Percentiles rank a stretch among this genome's conserved stretches.
Conservation (phyloP, 1,140 invertebrate species). For the Onthophagus taurus region DNA sequence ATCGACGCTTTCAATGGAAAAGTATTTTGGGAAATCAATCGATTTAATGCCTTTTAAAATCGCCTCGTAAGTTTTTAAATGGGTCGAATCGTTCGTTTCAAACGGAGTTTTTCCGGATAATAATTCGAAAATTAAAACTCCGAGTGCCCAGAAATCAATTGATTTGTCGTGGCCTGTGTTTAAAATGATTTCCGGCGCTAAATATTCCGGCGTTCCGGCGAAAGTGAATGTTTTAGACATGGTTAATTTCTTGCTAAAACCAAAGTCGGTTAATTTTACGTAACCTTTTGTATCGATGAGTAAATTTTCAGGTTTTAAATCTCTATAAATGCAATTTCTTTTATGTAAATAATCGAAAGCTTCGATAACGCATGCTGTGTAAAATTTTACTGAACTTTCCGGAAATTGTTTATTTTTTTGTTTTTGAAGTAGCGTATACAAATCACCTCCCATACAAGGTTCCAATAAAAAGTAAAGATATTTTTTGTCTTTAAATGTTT, state of each 20-base stretch:
- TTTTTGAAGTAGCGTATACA: constrained; percentile 87
- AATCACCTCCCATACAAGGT: constrained; percentile 90
- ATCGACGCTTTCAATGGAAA: constrained; percentile 67
- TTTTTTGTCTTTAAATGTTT: constrained; percentile 89
- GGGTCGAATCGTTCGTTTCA: constrained; percentile 68
- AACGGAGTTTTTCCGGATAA: constrained; percentile 92
- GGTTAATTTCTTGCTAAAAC: constrained; percentile 85
- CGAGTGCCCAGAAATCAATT: constrained; percentile 92
- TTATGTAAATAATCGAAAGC: constrained; percentile 85
- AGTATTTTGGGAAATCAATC: constrained; percentile 71
- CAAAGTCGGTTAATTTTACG: constrained; percentile 95
- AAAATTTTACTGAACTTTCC: constrained; percentile 77
- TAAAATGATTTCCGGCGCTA: constrained; percentile 88
- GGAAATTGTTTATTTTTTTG: constrained; percentile 68
- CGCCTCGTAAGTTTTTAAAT: constrained; percentile 95
- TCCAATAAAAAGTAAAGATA: constrained; percentile 97
- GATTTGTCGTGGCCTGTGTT: constrained; percentile 85
- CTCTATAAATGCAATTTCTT: constrained; percentile 81
- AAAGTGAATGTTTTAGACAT: constrained; percentile 92
- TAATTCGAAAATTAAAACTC: constrained; percentile 87
- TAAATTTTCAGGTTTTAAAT: constrained; percentile 93
- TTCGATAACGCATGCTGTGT: constrained; percentile 86
- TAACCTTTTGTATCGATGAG: constrained; percentile 81
- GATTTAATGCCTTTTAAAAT: constrained; percentile 88
- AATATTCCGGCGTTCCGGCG: constrained; percentile 89